phyloP scores from a whole-genome alignment of 1,140 invertebrate species.

The Brachionus paranguensis region DNA sequence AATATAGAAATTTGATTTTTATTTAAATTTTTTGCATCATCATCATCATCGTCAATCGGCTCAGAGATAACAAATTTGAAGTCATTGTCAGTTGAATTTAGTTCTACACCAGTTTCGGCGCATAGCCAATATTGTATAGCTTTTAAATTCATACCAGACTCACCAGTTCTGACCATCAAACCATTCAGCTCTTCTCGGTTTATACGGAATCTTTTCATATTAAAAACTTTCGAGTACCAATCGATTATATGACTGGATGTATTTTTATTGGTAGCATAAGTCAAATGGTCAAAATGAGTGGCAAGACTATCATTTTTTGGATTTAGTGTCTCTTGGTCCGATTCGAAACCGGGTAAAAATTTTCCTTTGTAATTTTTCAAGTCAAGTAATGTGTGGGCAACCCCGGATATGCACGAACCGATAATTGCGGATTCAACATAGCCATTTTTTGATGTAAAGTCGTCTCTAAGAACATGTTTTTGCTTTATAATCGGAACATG shows the following conservation, averaged over 20 bases:
- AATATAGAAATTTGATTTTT: conserved; percentile 57
- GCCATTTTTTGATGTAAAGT: not conserved
- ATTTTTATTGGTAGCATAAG: conserved; percentile 53
- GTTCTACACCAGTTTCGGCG: conserved; percentile 55
- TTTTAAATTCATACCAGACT: conserved; percentile 52
- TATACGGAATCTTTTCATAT: conserved; percentile 57
- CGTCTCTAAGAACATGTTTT: conserved; percentile 4
- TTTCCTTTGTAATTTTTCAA: conserved; percentile 32
- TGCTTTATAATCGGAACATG: not conserved
- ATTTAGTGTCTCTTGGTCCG: not conserved
- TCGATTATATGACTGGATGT: conserved; percentile 50
- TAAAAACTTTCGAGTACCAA: conserved; percentile 58
- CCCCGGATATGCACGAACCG: not conserved
- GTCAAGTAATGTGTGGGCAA: conserved; percentile 21
- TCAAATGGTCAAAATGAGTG: conserved; percentile 57
- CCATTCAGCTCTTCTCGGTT: conserved; percentile 53
- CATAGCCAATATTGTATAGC: conserved; percentile 60
- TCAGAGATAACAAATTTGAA: conserved; percentile 59
- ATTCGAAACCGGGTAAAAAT: conserved; percentile 29
- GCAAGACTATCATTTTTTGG: not conserved
- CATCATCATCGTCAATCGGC: conserved; percentile 51
- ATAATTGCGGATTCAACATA: conserved; percentile 5
- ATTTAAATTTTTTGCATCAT: conserved; percentile 42
- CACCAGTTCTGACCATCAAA: conserved; percentile 40
- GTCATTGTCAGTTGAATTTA: conserved; percentile 40